Evolutionary conservation across 2,888 invertebrate genomes (phyloP), one percentile per base, ranked within the genome.

Genomic region (Plemyria rubiginata): DNA sequence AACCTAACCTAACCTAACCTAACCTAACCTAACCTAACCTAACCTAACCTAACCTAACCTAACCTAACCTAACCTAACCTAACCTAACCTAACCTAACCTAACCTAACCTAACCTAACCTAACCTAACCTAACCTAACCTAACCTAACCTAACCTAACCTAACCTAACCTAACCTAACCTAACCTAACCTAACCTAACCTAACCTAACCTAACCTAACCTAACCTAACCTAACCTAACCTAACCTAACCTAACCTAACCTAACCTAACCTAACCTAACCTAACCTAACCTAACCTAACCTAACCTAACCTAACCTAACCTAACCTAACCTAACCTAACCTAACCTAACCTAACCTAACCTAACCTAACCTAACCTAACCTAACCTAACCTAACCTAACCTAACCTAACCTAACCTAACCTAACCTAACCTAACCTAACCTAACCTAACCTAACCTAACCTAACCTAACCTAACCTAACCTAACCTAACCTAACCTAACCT

Each of bases 281-380:
- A 66, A 66, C 66, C 66, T 63, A 66, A 66, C 66, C 66, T 60
- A 66, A 66, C 66, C 66, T 60, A 63, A 66, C 62, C 66, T 61
- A 60, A 67, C 63, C 66, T 66, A 63, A 66, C 63, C 43, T 43
- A 43, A 43, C 43, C 43, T 43, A 43, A 43, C 43, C 43, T 43
- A 43, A 43, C 43, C 43, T 8, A 8, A 43, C 43, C 43, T 43
- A 6, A 8, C 43, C n/a, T n/a, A n/a, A 43, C 43, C 43, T 8
- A 43, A 43, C 43, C 43, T 43, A 43, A 43, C 43, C 43, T 43
- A 43, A 43, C 43, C 43, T 43, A 43, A 43, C 43, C 43, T 43
- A 43, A 43, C 43, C 43, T 43, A 43, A 43, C 43, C 43, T 43
- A 43, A 43, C 43, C 43, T 43, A 43, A 43, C 43, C 43, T n/a